phyloP scores from a whole-genome alignment of 2,888 invertebrate species.

The Drosophila tripunctata region DNA sequence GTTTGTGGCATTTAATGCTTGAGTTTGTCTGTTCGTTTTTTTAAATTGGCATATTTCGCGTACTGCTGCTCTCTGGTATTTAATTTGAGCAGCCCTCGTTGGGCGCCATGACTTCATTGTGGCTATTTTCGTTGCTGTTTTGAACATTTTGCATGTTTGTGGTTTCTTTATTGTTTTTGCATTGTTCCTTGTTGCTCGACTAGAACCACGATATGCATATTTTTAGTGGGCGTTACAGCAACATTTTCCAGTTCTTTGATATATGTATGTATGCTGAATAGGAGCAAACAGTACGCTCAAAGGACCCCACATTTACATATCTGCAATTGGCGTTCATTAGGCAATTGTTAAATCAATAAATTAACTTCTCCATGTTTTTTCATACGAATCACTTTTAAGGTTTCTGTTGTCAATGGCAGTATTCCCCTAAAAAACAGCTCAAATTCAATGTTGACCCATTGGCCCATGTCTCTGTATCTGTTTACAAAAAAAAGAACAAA shows the following conservation, averaged over 20 bases:
- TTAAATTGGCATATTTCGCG: conserved; percentile 2
- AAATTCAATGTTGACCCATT: conserved; percentile 24
- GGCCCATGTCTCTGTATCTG: conserved; percentile 9
- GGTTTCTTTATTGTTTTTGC: conserved; percentile 34
- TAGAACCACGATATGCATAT: conserved; percentile 19
- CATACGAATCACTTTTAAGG: background rate
- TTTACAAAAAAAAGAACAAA: background rate
- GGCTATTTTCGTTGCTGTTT: conserved; percentile 17
- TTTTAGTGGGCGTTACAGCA: conserved; percentile 31
- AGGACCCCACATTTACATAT: conserved; percentile 21
- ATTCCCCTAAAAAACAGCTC: no score
- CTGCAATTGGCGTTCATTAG: conserved; percentile 47
- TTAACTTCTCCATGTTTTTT: conserved; percentile 12
- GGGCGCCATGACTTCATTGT: conserved; percentile 35
- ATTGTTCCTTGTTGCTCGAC: conserved; percentile 6
- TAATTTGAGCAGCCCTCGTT: conserved; percentile 6
- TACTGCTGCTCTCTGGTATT: background rate
- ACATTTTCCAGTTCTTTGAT: conserved; percentile 5
- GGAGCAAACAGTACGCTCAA: background rate
- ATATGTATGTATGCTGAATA: conserved; percentile 26
- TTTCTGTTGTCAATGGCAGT: conserved; percentile 1
- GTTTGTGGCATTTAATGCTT: background rate
- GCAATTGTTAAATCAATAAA: conserved; percentile 67
- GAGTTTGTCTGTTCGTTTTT: background rate
- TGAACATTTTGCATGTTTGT: conserved; percentile 37